phyloP scores from a whole-genome alignment of 2,113 vertebrate species.

The Microtus richardsoni region DNA sequence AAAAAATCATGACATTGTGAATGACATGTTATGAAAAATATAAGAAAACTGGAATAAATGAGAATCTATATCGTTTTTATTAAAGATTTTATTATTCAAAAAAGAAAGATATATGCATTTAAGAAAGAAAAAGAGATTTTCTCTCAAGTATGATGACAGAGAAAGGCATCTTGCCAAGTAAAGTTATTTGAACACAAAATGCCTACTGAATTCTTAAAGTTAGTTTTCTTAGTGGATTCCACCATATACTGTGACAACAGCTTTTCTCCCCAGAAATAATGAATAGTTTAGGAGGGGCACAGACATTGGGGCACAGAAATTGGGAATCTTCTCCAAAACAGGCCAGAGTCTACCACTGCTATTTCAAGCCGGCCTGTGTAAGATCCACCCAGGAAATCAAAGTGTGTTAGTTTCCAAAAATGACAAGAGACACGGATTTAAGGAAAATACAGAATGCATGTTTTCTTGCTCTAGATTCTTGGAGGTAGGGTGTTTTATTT shows the following conservation, averaged over 20 bases:
- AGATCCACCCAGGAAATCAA: neutral
- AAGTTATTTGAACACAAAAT: neutral
- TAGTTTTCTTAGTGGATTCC: constrained; percentile 7
- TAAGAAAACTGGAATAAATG: neutral
- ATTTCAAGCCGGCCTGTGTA: neutral
- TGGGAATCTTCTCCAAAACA: accelerated
- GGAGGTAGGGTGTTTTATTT: neutral
- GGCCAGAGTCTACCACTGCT: neutral
- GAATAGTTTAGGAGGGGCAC: neutral
- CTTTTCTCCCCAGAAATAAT: neutral
- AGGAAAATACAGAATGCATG: neutral
- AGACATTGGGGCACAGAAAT: too few species aligned
- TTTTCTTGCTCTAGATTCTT: constrained; percentile 35
- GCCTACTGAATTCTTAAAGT: neutral
- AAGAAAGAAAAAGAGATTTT: constrained; percentile 27
- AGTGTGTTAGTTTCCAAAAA: accelerated
- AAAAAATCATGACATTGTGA: neutral
- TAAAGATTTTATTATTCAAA: neutral
- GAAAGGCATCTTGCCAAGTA: neutral
- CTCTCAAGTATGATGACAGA: neutral
- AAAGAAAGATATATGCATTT: neutral
- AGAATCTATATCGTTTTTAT: neutral
- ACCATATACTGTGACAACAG: neutral
- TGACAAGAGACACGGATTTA: neutral
- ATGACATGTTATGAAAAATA: neutral